Evolutionary conservation across 2,797 vertebrate species (phyloP).

Genomic region (Sus cebifrons): DNA sequence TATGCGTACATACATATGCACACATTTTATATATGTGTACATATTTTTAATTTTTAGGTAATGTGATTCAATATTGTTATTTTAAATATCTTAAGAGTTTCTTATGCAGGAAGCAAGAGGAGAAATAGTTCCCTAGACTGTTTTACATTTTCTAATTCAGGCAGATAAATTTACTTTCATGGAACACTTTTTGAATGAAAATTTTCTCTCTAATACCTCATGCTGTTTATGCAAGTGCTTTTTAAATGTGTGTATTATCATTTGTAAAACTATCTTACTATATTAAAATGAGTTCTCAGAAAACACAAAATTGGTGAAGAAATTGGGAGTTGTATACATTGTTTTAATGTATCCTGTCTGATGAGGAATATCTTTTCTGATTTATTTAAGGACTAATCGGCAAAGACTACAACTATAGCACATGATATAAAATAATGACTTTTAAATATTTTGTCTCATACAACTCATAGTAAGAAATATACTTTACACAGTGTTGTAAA

Average conservation of each 20-base stretch:
- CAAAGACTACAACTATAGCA: accelerated
- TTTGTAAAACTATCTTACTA: background rate
- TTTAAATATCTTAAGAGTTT: conserved; percentile 2
- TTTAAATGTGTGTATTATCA: background rate
- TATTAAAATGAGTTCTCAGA: background rate
- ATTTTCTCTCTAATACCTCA: background rate
- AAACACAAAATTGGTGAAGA: background rate
- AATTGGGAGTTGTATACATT: background rate
- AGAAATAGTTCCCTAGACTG: background rate
- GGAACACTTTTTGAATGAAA: background rate
- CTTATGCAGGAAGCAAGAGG: background rate
- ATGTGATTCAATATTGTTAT: background rate
- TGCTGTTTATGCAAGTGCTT: background rate
- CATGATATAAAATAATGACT: background rate
- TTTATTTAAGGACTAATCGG: background rate
- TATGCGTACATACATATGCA: background rate
- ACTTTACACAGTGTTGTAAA: too few species aligned
- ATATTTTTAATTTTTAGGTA: background rate
- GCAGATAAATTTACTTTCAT: background rate
- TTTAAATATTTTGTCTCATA: background rate
- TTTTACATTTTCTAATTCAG: background rate
- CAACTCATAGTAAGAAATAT: background rate
- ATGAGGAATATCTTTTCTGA: background rate
- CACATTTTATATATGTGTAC: background rate
- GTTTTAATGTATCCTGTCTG: background rate